These are phyloP conservation scores for Apogon talboti DNA, from an alignment of 2,797 vertebrate genomes.

Conservation along the genomic window DNA sequence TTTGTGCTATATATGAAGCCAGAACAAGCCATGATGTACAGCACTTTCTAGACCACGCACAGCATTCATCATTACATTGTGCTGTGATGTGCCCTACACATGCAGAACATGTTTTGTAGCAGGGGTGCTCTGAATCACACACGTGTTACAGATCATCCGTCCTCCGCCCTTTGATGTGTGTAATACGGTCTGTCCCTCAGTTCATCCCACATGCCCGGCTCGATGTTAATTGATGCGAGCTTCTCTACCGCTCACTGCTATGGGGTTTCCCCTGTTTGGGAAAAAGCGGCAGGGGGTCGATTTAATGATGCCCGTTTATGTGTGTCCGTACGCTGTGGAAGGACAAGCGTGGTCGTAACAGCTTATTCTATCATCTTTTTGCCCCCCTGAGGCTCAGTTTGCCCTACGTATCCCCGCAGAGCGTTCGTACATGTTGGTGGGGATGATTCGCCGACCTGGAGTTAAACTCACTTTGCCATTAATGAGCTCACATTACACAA, in stretches of 20 bases:
- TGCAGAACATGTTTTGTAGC: slow-evolving; percentile 21
- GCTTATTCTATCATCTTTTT: slow-evolving; percentile 24
- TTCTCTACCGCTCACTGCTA: slow-evolving; percentile 28
- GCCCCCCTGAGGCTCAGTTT: slow-evolving; percentile 4
- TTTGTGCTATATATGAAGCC: slow-evolving; percentile 7
- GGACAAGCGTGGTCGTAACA: background rate
- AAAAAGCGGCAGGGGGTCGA: slow-evolving; percentile 51
- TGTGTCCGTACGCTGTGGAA: slow-evolving; percentile 11
- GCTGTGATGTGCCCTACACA: slow-evolving; percentile 12
- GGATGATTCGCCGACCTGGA: slow-evolving; percentile 17
- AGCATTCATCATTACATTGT: slow-evolving; percentile 21
- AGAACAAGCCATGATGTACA: no score
- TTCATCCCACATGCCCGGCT: slow-evolving; percentile 25
- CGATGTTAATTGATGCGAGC: slow-evolving; percentile 44
- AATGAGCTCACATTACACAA: slow-evolving; percentile 45
- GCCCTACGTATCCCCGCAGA: slow-evolving; percentile 18
- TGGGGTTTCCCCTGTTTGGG: slow-evolving; percentile 28
- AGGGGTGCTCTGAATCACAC: slow-evolving; percentile 12
- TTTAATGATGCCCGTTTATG: slow-evolving; percentile 68
- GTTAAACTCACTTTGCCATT: slow-evolving; percentile 37
- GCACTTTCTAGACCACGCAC: slow-evolving; percentile 19
- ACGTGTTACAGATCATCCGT: slow-evolving; percentile 24
- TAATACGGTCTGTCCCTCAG: slow-evolving; percentile 14
- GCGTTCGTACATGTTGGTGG: background rate
- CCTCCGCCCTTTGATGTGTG: slow-evolving; percentile 47